Base-by-base conservation (phyloP, 2,797 vertebrate species). In the Oreochromis mossambicus region DNA sequence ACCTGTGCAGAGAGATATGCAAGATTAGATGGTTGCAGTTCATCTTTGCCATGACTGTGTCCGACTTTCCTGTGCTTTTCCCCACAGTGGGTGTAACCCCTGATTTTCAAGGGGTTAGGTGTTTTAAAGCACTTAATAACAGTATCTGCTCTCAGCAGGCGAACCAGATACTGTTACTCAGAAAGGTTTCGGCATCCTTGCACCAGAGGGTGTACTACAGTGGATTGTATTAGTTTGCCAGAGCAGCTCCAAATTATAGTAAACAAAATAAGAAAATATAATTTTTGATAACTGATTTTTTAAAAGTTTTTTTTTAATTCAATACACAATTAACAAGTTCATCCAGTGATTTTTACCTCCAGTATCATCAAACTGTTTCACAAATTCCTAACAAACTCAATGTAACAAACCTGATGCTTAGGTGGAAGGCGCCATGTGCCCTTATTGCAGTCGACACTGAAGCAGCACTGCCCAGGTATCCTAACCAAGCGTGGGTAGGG, bases 381-480 rank as follows among this genome's bases (percentile, higher is more conserved):
- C 15, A 73, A 48, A 48, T 29, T 73, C 41, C 4, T 32, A 7
- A 8, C 43, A 8, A 48, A 73, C 70, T 75, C 7, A 26, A 46
- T 15, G 75, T 50, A 81, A 73, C 52, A 9, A 61, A 94, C 94
- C 92, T 92, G 83, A 34, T 89, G 54, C 78, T 92, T 93, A 1
- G 84, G 78, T 14, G 93, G 94, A 26, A 95, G 92, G 63, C 7
- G 86, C 95, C 94, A 94, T 58, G 82, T 90, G 83, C 90, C 94
- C 81, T 91, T 92, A 54, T 93, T 90, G 88, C 96, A 97, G 87
- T 96, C 93, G 38, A 96, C 94, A 3, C 78, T 95, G 93, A 96
- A 95, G 89, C 97, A 97, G 92, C 97, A 97, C 88, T 95, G 95
- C 2, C 96, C 94, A 0, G 96, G 95, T n/a, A 95, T 93, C 92